Evolutionary conservation across 2,113 vertebrate species (phyloP).

Genomic region (Tamias sibiricus): DNA sequence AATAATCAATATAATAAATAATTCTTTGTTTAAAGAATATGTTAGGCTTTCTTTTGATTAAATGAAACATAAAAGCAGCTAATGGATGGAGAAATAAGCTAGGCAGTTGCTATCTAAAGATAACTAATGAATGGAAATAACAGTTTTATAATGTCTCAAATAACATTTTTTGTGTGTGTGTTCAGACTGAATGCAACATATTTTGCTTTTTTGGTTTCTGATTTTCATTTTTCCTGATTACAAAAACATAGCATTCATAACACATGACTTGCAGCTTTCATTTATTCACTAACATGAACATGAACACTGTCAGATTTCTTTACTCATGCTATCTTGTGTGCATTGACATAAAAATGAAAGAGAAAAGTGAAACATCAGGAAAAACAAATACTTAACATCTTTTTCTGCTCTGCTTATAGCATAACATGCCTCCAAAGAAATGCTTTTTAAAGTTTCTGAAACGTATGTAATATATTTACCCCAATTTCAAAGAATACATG

Average conservation of each 20-base stretch:
- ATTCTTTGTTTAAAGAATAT: neutral
- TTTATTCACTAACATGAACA: slow-evolving; percentile 58
- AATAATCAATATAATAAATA: neutral
- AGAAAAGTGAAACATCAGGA: neutral
- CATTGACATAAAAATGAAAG: neutral
- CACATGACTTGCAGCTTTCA: slow-evolving; percentile 60
- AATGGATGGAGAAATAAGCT: neutral
- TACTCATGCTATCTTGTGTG: slow-evolving; percentile 48
- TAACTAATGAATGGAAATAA: neutral
- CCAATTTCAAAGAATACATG: slow-evolving; percentile 15
- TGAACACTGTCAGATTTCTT: slow-evolving; percentile 52
- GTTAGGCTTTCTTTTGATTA: neutral
- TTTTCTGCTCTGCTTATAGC: neutral
- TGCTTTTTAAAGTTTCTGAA: neutral
- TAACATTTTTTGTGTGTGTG: neutral
- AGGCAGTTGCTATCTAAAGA: neutral
- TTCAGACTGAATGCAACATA: neutral
- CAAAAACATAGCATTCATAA: slow-evolving; percentile 49
- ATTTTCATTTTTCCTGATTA: slow-evolving; percentile 46
- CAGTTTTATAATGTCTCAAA: slow-evolving; percentile 1
- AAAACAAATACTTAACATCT: neutral
- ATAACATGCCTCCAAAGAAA: neutral
- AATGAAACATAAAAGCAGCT: slow-evolving; percentile 21
- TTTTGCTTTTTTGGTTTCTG: neutral
- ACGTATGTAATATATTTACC: slow-evolving; percentile 1